Conservation (phyloP, 2,888 invertebrate genomes). For the Archaeoteleia sp. region DNA sequence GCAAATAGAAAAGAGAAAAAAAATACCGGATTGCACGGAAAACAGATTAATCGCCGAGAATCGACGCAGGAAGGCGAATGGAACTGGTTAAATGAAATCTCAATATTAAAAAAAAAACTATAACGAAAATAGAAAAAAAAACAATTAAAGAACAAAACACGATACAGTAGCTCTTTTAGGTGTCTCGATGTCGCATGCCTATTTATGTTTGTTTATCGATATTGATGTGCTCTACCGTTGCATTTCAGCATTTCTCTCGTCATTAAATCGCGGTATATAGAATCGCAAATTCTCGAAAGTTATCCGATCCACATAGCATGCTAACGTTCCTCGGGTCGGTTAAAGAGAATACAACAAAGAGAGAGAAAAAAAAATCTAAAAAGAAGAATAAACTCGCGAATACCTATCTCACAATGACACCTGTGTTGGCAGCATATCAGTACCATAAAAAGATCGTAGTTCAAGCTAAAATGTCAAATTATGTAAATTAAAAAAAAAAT, state of each 20-base stretch:
- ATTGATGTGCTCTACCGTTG: constrained; percentile 59
- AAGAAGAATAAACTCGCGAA: constrained; percentile 2
- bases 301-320: constrained; percentile 57
- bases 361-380: constrained; percentile 18
- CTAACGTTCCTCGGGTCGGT: constrained; percentile 47
- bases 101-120: constrained; percentile 13
- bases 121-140: constrained; percentile 8
- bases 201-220: constrained; percentile 63
- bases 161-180: constrained; percentile 58
- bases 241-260: constrained; percentile 54
- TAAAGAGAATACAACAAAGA: constrained; percentile 1
- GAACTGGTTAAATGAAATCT: constrained; percentile 7
- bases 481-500: constrained; percentile 50
- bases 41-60: constrained; percentile 1
- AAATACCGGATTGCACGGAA: background rate
- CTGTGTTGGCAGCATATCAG: constrained; percentile 51
- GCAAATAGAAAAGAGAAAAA: background rate
- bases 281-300: constrained; percentile 64
- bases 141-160: constrained; percentile 35
- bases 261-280: constrained; percentile 46
- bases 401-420: constrained; percentile 41
- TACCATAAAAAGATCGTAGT: constrained; percentile 46
- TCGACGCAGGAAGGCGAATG: constrained; percentile 21
- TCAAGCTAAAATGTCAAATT: constrained; percentile 52
- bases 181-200: constrained; percentile 65